Evolutionary conservation across 2,888 invertebrate genomes (phyloP).

Genomic region (Agrochola circellaris): DNA sequence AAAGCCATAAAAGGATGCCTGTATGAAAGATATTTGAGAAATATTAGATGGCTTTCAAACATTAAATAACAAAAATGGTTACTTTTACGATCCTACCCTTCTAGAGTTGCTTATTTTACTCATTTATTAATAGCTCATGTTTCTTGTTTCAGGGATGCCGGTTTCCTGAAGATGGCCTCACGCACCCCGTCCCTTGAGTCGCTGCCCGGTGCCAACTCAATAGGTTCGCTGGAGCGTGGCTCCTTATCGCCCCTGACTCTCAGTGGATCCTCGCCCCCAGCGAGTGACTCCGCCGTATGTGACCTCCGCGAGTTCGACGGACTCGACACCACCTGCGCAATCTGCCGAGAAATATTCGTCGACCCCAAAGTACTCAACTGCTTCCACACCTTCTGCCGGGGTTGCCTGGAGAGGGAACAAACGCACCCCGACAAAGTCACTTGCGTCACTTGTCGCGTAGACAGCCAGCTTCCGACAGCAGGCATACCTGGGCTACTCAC

Average conservation of each 20-base stretch:
- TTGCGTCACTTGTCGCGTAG: slow-evolving; percentile 93
- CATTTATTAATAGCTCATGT: slow-evolving; percentile 67
- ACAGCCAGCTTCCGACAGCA: slow-evolving; percentile 87
- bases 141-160: slow-evolving; percentile 94
- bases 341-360: slow-evolving; percentile 94
- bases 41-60: slow-evolving; percentile 41
- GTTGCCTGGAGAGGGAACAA: slow-evolving; percentile 94
- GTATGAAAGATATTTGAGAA: slow-evolving; percentile 40
- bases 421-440: slow-evolving; percentile 93
- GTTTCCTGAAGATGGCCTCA: slow-evolving; percentile 98
- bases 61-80: slow-evolving; percentile 29
- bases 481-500: slow-evolving; percentile 93
- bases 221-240: slow-evolving; percentile 96
- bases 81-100: slow-evolving; percentile 6
- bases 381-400: slow-evolving; percentile 96
- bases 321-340: slow-evolving; percentile 92
- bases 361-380: slow-evolving; percentile 95
- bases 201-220: slow-evolving; percentile 97
- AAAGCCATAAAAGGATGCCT: slow-evolving; percentile 38
- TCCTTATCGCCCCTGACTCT: slow-evolving; percentile 95
- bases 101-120: slow-evolving; percentile 15
- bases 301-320: slow-evolving; percentile 92
- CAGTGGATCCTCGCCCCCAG: slow-evolving; percentile 96
- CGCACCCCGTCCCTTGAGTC: slow-evolving; percentile 98
- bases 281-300: slow-evolving; percentile 95